Evolutionary conservation across 2,888 invertebrate species (phyloP).

Genomic region (Apodemia zela): DNA sequence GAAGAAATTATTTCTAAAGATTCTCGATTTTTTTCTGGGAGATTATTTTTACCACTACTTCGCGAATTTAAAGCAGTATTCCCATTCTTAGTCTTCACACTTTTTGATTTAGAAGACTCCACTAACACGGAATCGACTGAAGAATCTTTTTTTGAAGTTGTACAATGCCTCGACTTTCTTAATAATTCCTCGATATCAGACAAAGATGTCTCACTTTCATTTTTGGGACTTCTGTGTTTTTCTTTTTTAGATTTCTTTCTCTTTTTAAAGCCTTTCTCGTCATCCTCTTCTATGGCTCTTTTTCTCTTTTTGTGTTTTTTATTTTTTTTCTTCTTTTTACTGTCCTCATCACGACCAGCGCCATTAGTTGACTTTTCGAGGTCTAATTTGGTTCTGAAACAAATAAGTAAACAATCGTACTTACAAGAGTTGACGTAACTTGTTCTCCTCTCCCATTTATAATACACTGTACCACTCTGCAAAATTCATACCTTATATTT

Average conservation of each 20-base stretch:
- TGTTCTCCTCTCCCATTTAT: slow-evolving; percentile 38
- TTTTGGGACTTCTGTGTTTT: slow-evolving; percentile 69
- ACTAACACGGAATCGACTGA: slow-evolving; percentile 39
- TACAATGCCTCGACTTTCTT: slow-evolving; percentile 56
- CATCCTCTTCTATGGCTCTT: slow-evolving; percentile 77
- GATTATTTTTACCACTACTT: slow-evolving; percentile 36
- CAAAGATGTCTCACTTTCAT: slow-evolving; percentile 63
- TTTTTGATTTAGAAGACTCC: slow-evolving; percentile 32
- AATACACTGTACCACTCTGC: slow-evolving; percentile 50
- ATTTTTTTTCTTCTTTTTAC: slow-evolving; percentile 73
- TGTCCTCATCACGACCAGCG: slow-evolving; percentile 49
- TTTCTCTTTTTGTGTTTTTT: slow-evolving; percentile 86
- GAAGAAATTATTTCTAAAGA: slow-evolving; percentile 84
- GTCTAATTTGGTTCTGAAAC: slow-evolving; percentile 43
- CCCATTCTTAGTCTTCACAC: slow-evolving; percentile 49
- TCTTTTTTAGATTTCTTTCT: slow-evolving; percentile 78
- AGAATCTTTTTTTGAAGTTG: slow-evolving; percentile 38
- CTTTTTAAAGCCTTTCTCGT: slow-evolving; percentile 77
- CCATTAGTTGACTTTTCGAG: slow-evolving; percentile 45
- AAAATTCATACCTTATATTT: slow-evolving; percentile 38
- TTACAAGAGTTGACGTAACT: slow-evolving; percentile 41
- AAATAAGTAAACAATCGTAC: slow-evolving; percentile 42
- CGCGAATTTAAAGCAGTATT: slow-evolving; percentile 37
- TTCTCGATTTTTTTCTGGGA: slow-evolving; percentile 39
- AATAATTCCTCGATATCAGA: slow-evolving; percentile 64